These are phyloP conservation scores for Calidris pugnax DNA, from an alignment of 2,113 vertebrate species.

Conservation along the genomic window DNA sequence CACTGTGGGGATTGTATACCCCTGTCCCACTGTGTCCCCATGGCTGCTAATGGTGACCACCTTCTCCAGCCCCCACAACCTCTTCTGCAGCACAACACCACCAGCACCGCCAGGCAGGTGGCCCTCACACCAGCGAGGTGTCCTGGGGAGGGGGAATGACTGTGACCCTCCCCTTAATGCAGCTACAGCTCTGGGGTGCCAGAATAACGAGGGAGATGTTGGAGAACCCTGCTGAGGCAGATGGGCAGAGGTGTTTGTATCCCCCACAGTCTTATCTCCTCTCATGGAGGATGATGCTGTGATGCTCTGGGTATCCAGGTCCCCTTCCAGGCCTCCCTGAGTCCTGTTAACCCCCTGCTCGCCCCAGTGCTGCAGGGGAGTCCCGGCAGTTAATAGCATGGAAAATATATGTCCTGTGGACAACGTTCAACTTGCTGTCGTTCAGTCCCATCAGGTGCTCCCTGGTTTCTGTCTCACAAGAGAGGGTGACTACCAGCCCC, in stretches of 20 bases:
- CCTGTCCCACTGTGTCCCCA: neutral
- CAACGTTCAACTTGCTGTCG: neutral
- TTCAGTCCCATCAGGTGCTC: neutral
- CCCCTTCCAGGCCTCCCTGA: neutral
- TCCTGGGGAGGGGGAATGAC: neutral
- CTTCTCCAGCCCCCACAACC: neutral
- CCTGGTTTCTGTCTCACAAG: neutral
- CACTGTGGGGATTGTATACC: fast-evolving
- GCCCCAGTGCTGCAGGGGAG: neutral
- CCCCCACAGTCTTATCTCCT: fast-evolving
- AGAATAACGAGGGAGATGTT: neutral
- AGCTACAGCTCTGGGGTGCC: neutral
- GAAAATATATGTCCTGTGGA: neutral
- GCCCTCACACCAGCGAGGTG: fast-evolving
- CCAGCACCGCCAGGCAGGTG: neutral
- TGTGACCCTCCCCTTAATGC: fast-evolving
- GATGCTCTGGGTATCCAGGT: neutral
- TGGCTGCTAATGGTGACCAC: fast-evolving
- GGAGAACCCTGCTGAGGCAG: fast-evolving
- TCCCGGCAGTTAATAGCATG: neutral
- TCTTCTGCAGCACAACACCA: neutral
- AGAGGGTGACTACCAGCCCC: neutral
- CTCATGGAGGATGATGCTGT: neutral
- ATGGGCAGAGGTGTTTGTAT: fast-evolving
- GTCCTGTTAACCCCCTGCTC: fast-evolving